Evolutionary conservation across 2,113 vertebrate genomes (phyloP).

Genomic region (Scopus umbretta): DNA sequence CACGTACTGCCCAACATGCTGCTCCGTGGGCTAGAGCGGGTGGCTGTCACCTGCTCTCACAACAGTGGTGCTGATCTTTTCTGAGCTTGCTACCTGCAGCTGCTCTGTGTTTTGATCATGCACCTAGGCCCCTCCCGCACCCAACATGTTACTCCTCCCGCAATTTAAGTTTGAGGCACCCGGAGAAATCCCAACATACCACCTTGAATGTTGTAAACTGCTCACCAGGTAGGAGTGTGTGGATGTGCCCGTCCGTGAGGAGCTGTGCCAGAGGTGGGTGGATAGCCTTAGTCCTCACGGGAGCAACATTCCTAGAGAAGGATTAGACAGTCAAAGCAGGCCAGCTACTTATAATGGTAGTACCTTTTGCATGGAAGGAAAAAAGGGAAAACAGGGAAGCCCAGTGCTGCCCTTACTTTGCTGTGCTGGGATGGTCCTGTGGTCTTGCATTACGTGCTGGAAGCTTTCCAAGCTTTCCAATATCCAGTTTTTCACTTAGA

Average conservation of each 20-base stretch:
- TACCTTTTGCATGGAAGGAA: background rate
- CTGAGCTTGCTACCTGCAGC: background rate
- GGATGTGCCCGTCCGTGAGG: background rate
- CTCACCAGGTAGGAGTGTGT: background rate
- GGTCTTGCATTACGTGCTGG: background rate
- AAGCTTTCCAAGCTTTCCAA: background rate
- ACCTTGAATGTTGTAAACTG: background rate
- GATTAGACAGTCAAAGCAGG: background rate
- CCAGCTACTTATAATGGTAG: background rate
- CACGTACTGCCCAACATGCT: accelerated
- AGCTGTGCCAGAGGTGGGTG: background rate
- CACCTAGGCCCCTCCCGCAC: background rate
- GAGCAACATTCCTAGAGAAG: background rate
- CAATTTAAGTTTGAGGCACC: background rate
- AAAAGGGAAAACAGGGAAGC: background rate
- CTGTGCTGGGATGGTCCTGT: background rate
- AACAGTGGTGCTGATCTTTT: accelerated
- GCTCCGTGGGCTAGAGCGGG: background rate
- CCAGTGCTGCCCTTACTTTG: background rate
- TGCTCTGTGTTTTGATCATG: accelerated
- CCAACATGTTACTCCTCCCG: background rate
- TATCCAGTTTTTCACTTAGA: background rate
- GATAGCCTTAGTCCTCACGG: background rate
- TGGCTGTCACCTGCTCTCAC: background rate
- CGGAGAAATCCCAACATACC: background rate